Conservation (phyloP, 2,888 invertebrate genomes). For the Drosophila paracracens region DNA sequence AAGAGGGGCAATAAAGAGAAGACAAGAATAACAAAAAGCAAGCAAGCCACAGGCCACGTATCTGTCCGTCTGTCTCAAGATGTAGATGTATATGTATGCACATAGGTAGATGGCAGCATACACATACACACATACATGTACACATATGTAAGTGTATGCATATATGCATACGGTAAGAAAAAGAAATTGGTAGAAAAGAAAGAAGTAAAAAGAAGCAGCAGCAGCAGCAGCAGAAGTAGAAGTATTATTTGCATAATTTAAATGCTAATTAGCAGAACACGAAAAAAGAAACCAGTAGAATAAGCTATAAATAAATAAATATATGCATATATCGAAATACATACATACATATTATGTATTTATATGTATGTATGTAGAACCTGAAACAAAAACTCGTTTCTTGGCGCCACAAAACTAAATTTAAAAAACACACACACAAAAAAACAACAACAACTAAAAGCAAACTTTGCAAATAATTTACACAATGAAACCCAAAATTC, state of each 20-base stretch:
- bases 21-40: constrained; percentile 26
- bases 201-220: constrained; percentile 21
- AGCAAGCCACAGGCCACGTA: constrained; percentile 51
- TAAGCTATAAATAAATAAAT: constrained; percentile 45
- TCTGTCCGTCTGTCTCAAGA: constrained; percentile 8
- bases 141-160: constrained; percentile 43
- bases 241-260: constrained; percentile 77
- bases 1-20: constrained; percentile 10
- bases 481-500: not conserved
- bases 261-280: constrained; percentile 66
- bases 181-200: constrained; percentile 37
- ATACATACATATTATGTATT: constrained; percentile 14
- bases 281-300: constrained; percentile 28
- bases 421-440: not conserved
- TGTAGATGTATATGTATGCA: constrained; percentile 25
- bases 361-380: constrained; percentile 10
- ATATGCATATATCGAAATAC: constrained; percentile 9
- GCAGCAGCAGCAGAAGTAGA: constrained; percentile 6
- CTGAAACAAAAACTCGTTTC: constrained; percentile 42
- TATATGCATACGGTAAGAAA: constrained; percentile 37
- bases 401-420: constrained; percentile 38
- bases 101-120: constrained; percentile 18
- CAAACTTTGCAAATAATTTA: constrained; percentile 8
- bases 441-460: not conserved
- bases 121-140: constrained; percentile 15